Base-by-base conservation (phyloP, 2,113 vertebrate species). In the Takifugu flavidus region DNA sequence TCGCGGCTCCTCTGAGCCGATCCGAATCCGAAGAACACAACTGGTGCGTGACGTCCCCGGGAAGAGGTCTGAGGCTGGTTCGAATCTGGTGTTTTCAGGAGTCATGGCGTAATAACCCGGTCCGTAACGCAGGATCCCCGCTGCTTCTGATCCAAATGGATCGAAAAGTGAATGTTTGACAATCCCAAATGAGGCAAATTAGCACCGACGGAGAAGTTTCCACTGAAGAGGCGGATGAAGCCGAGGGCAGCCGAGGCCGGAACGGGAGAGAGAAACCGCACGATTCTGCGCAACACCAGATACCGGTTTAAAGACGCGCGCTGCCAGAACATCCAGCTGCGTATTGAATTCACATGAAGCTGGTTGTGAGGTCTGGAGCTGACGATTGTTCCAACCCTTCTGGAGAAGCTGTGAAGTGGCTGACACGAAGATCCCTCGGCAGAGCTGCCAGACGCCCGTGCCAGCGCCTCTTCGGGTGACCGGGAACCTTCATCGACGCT, bases 291-390 rank as follows among this genome's bases (percentile, higher is more conserved):
- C 34, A 2, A 10, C 34, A 39, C 7, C 7, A 15, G 44, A 45
- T 45, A 45, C 44, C 2, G 14, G 13, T 15, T 44, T 27, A 13
- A 44, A 28, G 47, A 25, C 56, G 25, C 26, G 5, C 44, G 8
- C 67, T 80, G 76, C 74, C 76, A 83, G 5, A 54, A 43, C 15
- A 29, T 63, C 58, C 82, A 83, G 80, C 75, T 82, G 77, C 69
- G 72, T 63, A 69, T 77, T 46, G 56, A 66, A 71, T 70, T 70
- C 71, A 75, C 26, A 63, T 50, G 50, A 65, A 87, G 53, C 53
- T 71, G 56, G 58, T 80, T 59, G 44, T 61, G 58, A 69, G 60
- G 61, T 66, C 45, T 53, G 47, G 34, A 42, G 62, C 53, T 12
- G 60, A 73, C 67, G 65, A 85, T 80, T 77, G 70, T 49, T 71